Evolutionary conservation across 2,888 invertebrate species (phyloP).

Genomic region (Aplocera efformata): DNA sequence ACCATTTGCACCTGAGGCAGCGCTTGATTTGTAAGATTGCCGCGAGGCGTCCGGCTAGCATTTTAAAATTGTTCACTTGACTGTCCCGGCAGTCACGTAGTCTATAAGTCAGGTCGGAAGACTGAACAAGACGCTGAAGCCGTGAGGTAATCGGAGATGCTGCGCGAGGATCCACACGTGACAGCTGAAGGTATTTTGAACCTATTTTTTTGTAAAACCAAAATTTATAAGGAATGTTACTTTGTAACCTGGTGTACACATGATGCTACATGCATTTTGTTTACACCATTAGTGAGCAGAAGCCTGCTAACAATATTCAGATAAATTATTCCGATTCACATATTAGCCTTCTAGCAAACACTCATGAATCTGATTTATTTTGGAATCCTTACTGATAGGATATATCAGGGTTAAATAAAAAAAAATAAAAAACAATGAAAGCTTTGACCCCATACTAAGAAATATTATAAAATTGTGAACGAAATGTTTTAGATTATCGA

Average conservation of each 20-base stretch:
- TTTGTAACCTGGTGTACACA: slow-evolving; percentile 28
- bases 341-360: too few species aligned
- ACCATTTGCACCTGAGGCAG: slow-evolving; percentile 45
- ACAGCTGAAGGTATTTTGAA: slow-evolving; percentile 77
- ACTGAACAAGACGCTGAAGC: slow-evolving; percentile 76
- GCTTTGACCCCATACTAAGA: too few species aligned
- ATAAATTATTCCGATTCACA: slow-evolving; percentile 1
- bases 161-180: slow-evolving; percentile 72
- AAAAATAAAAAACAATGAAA: too few species aligned
- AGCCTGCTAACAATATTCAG: not conserved
- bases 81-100: slow-evolving; percentile 80
- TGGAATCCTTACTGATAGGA: too few species aligned
- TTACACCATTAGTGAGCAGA: slow-evolving; percentile 1
- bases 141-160: slow-evolving; percentile 74
- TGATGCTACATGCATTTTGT: slow-evolving; percentile 10
- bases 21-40: slow-evolving; percentile 56
- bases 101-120: slow-evolving; percentile 81
- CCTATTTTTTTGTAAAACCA: slow-evolving; percentile 73
- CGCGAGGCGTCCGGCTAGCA: slow-evolving; percentile 66
- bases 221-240: slow-evolving; percentile 46
- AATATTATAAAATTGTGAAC: too few species aligned
- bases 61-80: slow-evolving; percentile 79
- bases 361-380: too few species aligned
- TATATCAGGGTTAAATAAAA: too few species aligned
- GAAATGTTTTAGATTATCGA: too few species aligned